Percentiles rank a stretch among this genome's conserved stretches.
Evolutionary conservation across 2,113 vertebrate species (phyloP).

Genomic region (Myotis lucifugus): DNA sequence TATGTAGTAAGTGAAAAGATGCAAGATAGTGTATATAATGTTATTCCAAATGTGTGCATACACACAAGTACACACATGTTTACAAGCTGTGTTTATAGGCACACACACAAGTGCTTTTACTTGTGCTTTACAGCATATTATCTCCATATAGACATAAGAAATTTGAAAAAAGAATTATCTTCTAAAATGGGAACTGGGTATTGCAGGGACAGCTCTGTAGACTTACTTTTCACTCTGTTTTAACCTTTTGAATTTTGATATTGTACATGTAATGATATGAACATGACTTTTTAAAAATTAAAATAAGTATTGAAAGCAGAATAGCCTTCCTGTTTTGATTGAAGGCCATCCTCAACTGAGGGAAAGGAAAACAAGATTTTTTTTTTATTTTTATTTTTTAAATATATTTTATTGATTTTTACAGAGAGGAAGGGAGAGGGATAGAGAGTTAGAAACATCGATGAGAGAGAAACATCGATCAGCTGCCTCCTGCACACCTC

Average conservation of each 20-base stretch:
- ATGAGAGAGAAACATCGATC: too few relatives aligned
- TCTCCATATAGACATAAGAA: background rate
- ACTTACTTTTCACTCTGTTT: background rate
- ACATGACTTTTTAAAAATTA: background rate
- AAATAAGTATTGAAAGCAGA: background rate
- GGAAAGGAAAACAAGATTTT: background rate
- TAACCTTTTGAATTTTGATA: slow-evolving; percentile 3
- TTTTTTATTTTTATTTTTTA: too few relatives aligned
- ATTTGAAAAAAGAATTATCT: background rate
- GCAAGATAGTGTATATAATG: background rate
- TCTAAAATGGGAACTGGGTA: background rate
- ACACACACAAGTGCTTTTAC: background rate
- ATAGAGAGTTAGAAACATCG: too few relatives aligned
- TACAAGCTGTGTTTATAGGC: background rate
- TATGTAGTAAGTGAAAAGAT: background rate
- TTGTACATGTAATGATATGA: background rate
- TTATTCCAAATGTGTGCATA: background rate
- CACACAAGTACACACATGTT: background rate
- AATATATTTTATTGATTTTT: too few relatives aligned
- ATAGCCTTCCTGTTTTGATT: background rate
- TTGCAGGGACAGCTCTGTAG: background rate
- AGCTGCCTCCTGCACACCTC: too few relatives aligned
- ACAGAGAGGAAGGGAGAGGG: too few relatives aligned
- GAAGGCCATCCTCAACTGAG: background rate
- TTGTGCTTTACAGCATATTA: background rate